Base-by-base conservation (phyloP, 1,140 invertebrate genomes). In the Hyphantria cunea region DNA sequence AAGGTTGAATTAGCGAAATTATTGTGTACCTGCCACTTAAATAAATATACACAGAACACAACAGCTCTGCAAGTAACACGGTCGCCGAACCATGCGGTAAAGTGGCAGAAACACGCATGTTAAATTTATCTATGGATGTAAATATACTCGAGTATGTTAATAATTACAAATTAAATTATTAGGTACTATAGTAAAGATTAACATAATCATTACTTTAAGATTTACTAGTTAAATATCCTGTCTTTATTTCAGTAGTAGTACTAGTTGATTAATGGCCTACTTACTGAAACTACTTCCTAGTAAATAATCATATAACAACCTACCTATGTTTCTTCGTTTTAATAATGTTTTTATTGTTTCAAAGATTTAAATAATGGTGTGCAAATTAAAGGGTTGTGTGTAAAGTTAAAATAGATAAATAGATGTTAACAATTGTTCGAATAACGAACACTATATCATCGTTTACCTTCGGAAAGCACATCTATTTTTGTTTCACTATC, bases 331-430 rank as follows among this genome's bases (percentile, higher is more conserved):
- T 50, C 49, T 41, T 48, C 10, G 37, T 31, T 70, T 68, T 76
- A 79, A 69, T 68, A 62, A 74, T 68, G 45, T 77, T 84, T 78
- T 76, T 56, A 68, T 84, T 74, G 68, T 76, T 80, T 82, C 76
- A 83, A 72, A 74, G 59, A 74, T 71, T 75, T 72, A 64, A 78
- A 78, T 83, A 87, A 88, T 79, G 86, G 87, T 87, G 87, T 90
- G 87, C 87, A 90, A 89, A 89, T 84, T 87, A 87, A 89, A 90
- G 80, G 87, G 87, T 90, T 90, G 87, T 90, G 87, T 90, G 87
- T 90, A 90, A 89, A 87, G 80, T 87, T 84, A 87, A 90, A 81
- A 87, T 86, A 86, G 80, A 84, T 82, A 80, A 86, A 80, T 86
- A 88, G 78, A 82, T 85, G 66, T 86, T 85, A 84, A 79, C 66